These are phyloP conservation scores for Montipora capitata DNA, from an alignment of 92 coral and sea anemone species.

Conservation along the genomic window DNA sequence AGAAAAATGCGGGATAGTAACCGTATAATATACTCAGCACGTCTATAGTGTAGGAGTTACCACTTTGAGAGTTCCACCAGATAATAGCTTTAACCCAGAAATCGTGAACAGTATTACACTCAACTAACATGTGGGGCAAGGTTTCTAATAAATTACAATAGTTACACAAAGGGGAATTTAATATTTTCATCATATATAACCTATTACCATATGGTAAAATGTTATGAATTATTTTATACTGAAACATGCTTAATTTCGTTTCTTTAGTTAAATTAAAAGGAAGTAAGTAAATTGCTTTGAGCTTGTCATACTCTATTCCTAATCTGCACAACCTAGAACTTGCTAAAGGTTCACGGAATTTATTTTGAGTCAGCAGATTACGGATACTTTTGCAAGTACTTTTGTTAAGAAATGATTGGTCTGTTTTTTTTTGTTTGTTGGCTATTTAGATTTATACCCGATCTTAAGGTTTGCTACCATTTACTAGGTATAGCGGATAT, in stretches of 20 bases:
- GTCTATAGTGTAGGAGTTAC: not conserved
- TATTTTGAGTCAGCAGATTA: not conserved
- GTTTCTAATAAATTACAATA: not conserved
- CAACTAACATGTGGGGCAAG: conserved; percentile 10
- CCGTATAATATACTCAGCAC: conserved; percentile 16
- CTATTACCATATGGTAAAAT: conserved; percentile 17
- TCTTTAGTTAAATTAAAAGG: conserved; percentile 45
- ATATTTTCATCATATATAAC: not conserved
- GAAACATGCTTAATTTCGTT: conserved; percentile 40
- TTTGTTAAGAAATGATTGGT: not conserved
- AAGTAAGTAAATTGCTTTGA: conserved; percentile 7
- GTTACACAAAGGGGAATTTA: not conserved
- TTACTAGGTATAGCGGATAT: not conserved
- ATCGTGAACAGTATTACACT: not conserved
- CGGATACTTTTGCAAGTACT: not conserved
- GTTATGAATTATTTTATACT: conserved; percentile 22
- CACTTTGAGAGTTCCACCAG: conserved; percentile 1
- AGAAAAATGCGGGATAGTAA: not conserved
- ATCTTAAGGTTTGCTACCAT: not conserved
- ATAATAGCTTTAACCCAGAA: not conserved
- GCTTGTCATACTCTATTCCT: not conserved
- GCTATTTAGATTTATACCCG: not conserved
- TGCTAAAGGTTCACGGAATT: not conserved
- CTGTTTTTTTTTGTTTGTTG: not conserved
- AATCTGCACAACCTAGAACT: not conserved